phyloP scores from a whole-genome alignment of 2,797 vertebrate genomes.

The Tarsius wallacei region DNA sequence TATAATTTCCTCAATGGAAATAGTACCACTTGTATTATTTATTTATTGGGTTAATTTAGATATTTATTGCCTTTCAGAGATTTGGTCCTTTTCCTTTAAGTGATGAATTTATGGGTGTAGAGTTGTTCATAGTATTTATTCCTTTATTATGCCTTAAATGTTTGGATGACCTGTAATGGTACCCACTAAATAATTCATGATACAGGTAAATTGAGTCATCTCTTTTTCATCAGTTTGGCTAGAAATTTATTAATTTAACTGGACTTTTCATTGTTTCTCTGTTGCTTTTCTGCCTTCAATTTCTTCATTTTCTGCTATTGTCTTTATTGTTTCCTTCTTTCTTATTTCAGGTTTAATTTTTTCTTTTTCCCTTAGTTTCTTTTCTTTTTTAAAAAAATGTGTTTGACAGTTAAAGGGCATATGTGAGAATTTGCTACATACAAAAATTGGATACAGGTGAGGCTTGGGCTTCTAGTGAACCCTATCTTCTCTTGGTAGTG shows the following conservation, averaged over 20 bases:
- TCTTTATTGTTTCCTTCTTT: background rate
- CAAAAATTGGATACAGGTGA: no score
- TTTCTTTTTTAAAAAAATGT: no score
- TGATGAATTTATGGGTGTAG: background rate
- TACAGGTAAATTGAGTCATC: background rate
- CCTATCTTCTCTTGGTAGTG: no score
- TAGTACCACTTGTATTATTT: background rate
- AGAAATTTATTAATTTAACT: background rate
- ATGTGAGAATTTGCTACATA: no score
- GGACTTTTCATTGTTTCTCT: background rate
- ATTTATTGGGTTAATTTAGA: background rate
- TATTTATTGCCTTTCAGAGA: background rate
- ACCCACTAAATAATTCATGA: no score
- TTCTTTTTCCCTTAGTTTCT: background rate
- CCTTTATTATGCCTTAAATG: background rate
- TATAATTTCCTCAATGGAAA: background rate
- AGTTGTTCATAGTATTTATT: background rate
- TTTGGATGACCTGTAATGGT: no score
- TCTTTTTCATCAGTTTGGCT: background rate
- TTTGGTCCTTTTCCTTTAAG: background rate
- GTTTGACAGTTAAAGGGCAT: no score
- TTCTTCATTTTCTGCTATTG: background rate
- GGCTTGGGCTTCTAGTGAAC: no score
- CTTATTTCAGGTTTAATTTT: background rate
- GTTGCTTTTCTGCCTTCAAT: background rate